Base-by-base conservation (phyloP, 2,888 invertebrate species). In the Coecobrya sp. region DNA sequence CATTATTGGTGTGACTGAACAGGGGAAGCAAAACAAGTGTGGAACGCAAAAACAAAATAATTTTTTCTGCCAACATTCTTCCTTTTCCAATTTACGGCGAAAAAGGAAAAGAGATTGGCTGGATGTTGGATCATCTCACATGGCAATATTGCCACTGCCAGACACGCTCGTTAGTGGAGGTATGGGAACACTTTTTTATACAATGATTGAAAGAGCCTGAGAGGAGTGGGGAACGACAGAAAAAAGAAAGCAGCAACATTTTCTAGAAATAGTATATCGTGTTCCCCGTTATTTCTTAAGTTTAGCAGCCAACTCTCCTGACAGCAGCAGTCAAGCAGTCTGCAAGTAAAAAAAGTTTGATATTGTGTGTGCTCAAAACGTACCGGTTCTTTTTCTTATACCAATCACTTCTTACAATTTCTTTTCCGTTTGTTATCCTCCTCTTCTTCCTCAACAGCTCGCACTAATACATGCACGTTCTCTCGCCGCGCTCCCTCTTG, bases 131-230 rank as follows among this genome's bases (percentile, higher is more conserved):
- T 82, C 55, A 36, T 59, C 55, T 82, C 82, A 30, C 82, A 79
- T 52, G 52, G 27, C 52, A 36, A 52, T 82, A 82, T 59, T 49
- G 59, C 59, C 19, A 82, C 36, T 49, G 59, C 59, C 19, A 82
- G 55, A 30, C 82, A 36, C 59, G 82, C 55, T 82, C 79, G 82
- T 82, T 82, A 82, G 82, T 55, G 36, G 30, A 82, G 42, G 30
- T 59, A 82, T 36, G 36, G 59, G 59, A 59, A 59, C 19, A 59
- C 36, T 59, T 52, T 52, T 25, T 79, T 25, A 1, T 49, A 19
- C 27, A 79, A 79, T 79, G 52, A 79, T 79, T 79, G 52, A 79
- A 52, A 13, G 13, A 55, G 49, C 42, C n/a, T 79, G 16, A 52
- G 27, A 52, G 81, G 81, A 82, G 36, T 30, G 30, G 19, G 30